Evolutionary conservation across 2,797 vertebrate species (phyloP), one percentile per base, ranked within the genome.

Genomic region (Microctenopoma lineatum): DNA sequence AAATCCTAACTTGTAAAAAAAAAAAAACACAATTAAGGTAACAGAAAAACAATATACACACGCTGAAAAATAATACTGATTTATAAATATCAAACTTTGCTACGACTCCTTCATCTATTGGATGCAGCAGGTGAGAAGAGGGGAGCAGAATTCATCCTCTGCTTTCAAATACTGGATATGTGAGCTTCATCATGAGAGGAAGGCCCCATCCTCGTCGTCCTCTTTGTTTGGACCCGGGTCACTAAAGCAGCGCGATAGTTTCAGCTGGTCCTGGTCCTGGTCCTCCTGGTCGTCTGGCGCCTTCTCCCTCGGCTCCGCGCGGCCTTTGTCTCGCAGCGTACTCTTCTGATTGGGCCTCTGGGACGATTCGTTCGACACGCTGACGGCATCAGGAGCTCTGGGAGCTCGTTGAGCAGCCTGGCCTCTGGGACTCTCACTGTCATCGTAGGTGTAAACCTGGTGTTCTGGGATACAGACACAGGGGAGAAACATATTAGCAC

Each of bases 141-240:
- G 27, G n/a, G 16, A 27, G 26, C 4, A 38, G 38, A 34, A 51
- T 14, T 44, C 36, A 6, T 36, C 57, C 32, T 55, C 41, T 4
- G 16, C 11, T 34, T 44, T 69, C 59, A 58, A 52, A 53, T 46
- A 12, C 34, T 45, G 39, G 32, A 10, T 44, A 53, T 5, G 29
- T 12, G 79, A 52, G 63, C n/a, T 73, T 66, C 25, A 47, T 89
- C 42, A 82, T 0, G 74, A 75, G 18, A 42, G 87, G 86, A 94
- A 95, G 57, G 93, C 85, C 14, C 92, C 85, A 5, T 91, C 93
- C 0, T 91, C 82, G 9, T 93, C 93, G 0, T 92, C 91, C 10
- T 94, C 93, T 0, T 93, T 90, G 57, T 93, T 91, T 0, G 96
- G 96, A 26, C 96, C 96, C 0, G 96, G 96, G 90, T 98, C 96